A percentile compares a stretch with the other conserved stretches of the same genome.
These are phyloP conservation scores for Egretta garzetta DNA, from an alignment of 2,113 vertebrate species.

Conservation along the genomic window DNA sequence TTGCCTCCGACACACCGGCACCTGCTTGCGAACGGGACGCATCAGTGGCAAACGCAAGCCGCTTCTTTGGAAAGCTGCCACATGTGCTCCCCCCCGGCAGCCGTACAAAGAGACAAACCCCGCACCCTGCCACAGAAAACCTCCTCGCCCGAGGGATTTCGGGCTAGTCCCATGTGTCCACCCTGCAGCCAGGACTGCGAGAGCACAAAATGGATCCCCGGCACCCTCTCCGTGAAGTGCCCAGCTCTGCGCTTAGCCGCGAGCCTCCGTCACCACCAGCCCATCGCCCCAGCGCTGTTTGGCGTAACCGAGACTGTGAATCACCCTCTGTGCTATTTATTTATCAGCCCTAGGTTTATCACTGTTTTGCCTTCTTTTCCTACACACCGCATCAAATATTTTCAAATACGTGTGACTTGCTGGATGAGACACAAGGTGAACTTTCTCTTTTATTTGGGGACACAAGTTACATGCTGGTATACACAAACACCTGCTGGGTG, in stretches of 20 bases:
- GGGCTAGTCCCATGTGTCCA: not conserved
- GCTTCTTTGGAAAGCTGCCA: not conserved
- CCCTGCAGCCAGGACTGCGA: not conserved
- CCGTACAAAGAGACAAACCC: not conserved
- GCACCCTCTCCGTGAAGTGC: not conserved
- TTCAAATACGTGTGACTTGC: not conserved
- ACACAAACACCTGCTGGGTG: not conserved
- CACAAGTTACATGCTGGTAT: not conserved
- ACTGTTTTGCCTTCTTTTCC: not conserved
- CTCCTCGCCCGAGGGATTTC: not conserved
- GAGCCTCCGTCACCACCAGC: not conserved
- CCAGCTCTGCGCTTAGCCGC: accelerated
- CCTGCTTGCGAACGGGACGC: accelerated
- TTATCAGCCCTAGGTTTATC: not conserved
- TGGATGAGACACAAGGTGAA: not conserved
- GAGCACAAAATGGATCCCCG: accelerated
- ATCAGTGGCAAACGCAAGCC: not conserved
- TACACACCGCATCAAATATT: not conserved
- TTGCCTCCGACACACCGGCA: not conserved
- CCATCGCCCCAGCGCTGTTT: accelerated
- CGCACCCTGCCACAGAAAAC: not conserved
- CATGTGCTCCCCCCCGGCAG: not conserved
- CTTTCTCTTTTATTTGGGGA: constrained; percentile 3
- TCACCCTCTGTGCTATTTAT: not conserved
- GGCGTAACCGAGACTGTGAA: not conserved